Base-by-base conservation (phyloP, 2,113 vertebrate species). In the Thamnophis sirtalis region DNA sequence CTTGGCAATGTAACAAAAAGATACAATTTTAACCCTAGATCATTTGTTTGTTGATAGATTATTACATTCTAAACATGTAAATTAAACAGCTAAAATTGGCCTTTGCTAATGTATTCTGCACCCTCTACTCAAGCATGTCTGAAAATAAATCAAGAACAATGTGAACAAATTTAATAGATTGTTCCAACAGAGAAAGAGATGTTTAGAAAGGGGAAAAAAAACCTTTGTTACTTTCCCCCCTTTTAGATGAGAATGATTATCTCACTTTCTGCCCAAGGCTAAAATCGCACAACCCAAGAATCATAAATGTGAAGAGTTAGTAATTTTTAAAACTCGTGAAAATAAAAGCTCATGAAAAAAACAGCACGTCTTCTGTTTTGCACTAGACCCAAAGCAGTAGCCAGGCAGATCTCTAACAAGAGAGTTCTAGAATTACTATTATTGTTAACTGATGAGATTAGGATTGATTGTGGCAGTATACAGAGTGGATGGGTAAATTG, bases 1-100 rank as follows among this genome's bases (percentile, higher is more conserved):
- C 53, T 43, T 86, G 87, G 48, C 1, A 84, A 19, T 80, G 17
- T 33, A 84, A 92, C 43, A 56, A 53, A 84, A 84, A 92, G 19
- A 50, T 89, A 58, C 38, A 50, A 51, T 51, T 89, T 91, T 89
- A 84, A 85, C 68, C 84, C 24, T 89, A 89, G 19, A 84, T 92
- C 43, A 43, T 43, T 43, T 50, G 54, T 51, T 89, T 89, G 19
- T 86, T 56, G 43, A 33, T 89, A 85, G 58, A 54, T 68, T 60
- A 80, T 68, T 86, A 11, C 55, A 26, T 85, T 50, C 0, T 0
- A 0, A 86, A 56, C 3, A 55, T 9, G 55, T n/a, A 19, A 7
- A 93, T 92, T 87, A 51, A 90, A 73, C 21, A 50, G 26, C 0
- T 0, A 48, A 21, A 1, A 49, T 92, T 89, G 21, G 11, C 88